These are phyloP conservation scores for Yasuhikotakia modesta DNA, from an alignment of 2,797 vertebrate genomes.

Conservation along the genomic window DNA sequence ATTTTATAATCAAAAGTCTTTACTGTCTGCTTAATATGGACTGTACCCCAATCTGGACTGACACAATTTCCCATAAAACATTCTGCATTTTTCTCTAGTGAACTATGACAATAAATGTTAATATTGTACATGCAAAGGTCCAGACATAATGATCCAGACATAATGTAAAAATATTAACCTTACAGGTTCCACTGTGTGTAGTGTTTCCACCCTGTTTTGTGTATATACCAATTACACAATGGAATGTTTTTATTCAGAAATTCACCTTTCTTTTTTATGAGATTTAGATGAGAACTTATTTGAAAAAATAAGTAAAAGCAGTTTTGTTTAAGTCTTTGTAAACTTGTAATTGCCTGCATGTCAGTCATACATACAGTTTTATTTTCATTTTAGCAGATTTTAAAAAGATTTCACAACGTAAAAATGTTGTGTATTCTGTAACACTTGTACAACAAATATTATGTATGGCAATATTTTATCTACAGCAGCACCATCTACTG, in stretches of 20 bases:
- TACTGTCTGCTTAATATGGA: neutral
- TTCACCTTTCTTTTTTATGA: neutral
- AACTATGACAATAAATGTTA: neutral
- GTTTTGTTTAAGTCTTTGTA: neutral
- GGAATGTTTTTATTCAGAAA: neutral
- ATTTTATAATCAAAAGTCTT: neutral
- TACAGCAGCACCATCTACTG: constrained; percentile 38
- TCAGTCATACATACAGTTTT: neutral
- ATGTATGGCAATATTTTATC: neutral
- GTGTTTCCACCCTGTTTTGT: neutral
- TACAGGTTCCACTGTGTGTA: neutral
- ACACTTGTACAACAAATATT: neutral
- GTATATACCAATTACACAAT: neutral
- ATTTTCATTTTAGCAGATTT: neutral
- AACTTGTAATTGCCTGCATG: neutral
- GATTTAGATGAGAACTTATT: neutral
- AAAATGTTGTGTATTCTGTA: neutral
- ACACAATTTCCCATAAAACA: neutral
- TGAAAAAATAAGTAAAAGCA: neutral
- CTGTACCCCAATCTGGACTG: neutral
- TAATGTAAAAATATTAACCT: neutral
- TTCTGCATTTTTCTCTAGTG: neutral
- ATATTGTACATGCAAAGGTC: neutral
- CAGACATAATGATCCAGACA: too few relatives aligned
- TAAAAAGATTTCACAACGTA: neutral